Conservation (phyloP, 1,140 invertebrate species). For the Notospermus geniculatus region DNA sequence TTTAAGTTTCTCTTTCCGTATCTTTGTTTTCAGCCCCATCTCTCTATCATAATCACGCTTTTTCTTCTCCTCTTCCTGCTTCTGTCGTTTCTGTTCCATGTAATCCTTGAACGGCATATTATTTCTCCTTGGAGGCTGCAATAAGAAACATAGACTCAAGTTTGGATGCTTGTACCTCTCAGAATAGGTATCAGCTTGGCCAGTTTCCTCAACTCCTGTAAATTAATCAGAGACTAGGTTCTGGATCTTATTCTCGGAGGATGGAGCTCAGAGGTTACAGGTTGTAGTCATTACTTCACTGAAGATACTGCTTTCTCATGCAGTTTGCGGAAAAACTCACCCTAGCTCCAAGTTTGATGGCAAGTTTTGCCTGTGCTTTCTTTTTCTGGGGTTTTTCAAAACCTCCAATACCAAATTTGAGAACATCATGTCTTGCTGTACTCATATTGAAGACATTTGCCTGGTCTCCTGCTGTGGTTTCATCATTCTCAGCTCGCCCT, state of each 20-base stretch:
- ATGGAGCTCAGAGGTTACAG: too few species aligned
- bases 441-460: neutral
- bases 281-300: neutral
- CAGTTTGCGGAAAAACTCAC: neutral
- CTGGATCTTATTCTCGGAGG: too few species aligned
- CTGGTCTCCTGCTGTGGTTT: neutral
- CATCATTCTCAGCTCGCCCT: too few species aligned
- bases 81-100: slow-evolving; percentile 4
- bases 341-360: slow-evolving; percentile 8
- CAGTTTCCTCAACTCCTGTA: too few species aligned
- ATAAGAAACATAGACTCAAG: too few species aligned
- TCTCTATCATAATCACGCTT: neutral
- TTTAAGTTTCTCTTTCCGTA: slow-evolving; percentile 8
- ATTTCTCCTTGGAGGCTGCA: too few species aligned
- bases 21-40: slow-evolving; percentile 4
- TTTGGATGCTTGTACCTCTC: too few species aligned
- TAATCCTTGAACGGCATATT: too few species aligned
- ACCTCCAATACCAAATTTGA: slow-evolving; percentile 3
- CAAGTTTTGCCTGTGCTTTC: neutral
- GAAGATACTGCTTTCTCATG: neutral
- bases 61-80: slow-evolving; percentile 16
- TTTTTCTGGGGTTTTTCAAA: neutral
- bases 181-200: too few species aligned
- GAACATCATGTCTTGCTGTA: slow-evolving; percentile 7
- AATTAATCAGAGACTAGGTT: too few species aligned